Base-by-base conservation (phyloP, 2,113 vertebrate species). In the Apteryx owenii region DNA sequence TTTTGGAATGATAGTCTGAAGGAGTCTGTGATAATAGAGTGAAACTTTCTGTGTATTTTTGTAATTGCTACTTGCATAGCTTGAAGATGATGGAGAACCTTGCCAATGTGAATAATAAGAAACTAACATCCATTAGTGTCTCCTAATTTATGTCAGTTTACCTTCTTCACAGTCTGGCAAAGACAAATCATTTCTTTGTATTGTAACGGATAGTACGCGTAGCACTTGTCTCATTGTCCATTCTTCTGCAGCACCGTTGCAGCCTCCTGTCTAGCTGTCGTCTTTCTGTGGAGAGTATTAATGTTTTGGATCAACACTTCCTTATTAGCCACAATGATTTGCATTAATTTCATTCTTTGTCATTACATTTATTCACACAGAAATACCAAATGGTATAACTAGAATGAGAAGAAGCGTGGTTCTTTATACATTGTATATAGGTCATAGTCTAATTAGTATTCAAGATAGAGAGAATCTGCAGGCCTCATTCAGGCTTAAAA, bases 131-230 rank as follows among this genome's bases (percentile, higher is more conserved):
- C 87, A 70, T 97, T 97, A 92, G 28, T 85, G 95, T 79, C 92
- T 96, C 93, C 77, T 94, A 95, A 97, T 97, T 97, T 97, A 91
- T 96, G 94, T 97, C 90, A 97, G 82, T 88, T 95, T 98, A 93
- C 85, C 81, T 97, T 97, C 90, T 93, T 97, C 96, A 93, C 69
- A 95, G 95, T 40, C 86, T 97, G 93, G 90, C 90, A 97, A 96
- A 98, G 96, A 97, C 96, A 98, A 97, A 98, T 97, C 40, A 93
- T 97, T 98, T 97, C 97, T 98, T 95, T 93, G 91, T 95, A 51
- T 91, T 97, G 87, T 88, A 96, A 93, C 94, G 95, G 97, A 90
- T 89, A 96, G 90, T 94, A 48, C 64, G 70, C 79, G 81, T 46
- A 98, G 81, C 95, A 60, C 21, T 95, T 97, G 90, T 97, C 95